A percentile compares a stretch with the other conserved stretches of the same genome.
These are phyloP conservation scores for Propsilocerus akamusi DNA, from an alignment of 1,140 invertebrate species.

Conservation along the genomic window DNA sequence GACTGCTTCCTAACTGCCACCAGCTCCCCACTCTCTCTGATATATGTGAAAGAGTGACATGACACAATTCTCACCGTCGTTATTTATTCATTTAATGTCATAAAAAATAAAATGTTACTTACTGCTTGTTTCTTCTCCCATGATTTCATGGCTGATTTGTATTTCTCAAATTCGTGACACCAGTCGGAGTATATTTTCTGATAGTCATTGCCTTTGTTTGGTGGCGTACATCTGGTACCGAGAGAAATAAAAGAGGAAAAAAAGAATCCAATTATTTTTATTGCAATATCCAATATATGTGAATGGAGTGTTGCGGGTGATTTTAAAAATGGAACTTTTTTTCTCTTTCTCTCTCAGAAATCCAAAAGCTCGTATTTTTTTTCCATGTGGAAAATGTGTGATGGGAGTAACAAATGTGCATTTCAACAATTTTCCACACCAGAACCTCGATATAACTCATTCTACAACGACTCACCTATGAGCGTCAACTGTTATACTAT, in stretches of 20 bases:
- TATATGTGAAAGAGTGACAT: no score
- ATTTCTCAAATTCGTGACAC: constrained; percentile 66
- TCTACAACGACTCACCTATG: constrained; percentile 28
- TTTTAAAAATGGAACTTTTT: neutral
- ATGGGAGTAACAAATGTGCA: neutral
- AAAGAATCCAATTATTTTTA: constrained; percentile 5
- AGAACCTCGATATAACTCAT: neutral
- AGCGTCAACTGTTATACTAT: constrained; percentile 50
- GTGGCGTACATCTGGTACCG: constrained; percentile 36
- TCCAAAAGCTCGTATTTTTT: neutral
- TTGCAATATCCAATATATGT: constrained; percentile 7
- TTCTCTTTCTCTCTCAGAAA: neutral
- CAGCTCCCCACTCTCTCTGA: no score
- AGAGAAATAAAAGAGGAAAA: neutral
- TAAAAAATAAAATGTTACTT: no score
- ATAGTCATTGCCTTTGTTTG: constrained; percentile 48
- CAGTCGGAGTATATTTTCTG: constrained; percentile 60
- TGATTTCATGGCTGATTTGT: constrained; percentile 54
- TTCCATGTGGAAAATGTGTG: neutral
- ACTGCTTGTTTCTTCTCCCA: constrained; percentile 58
- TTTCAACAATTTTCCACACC: no score
- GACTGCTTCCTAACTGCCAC: no score
- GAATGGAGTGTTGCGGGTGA: neutral
- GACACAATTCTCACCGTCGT: no score
- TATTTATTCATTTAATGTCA: no score